Percentiles rank a stretch among this genome's conserved stretches.
Conservation (phyloP, 2,797 vertebrate genomes). For the Oceanodroma leucorhoa region DNA sequence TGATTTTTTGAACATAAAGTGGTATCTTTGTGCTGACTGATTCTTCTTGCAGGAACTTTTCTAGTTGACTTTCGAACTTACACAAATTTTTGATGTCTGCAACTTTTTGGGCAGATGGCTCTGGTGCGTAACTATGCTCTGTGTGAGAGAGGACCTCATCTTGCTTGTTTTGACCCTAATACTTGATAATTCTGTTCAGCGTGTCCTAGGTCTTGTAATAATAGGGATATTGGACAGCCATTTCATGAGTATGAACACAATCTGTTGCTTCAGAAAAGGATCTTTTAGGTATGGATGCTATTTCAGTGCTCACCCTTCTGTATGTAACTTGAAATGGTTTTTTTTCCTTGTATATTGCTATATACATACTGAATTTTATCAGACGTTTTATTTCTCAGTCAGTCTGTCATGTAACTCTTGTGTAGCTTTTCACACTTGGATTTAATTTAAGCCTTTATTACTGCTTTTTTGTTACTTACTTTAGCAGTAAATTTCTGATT, state of each 20-base stretch:
- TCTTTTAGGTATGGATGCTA: neutral
- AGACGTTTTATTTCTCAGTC: neutral
- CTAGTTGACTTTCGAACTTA: neutral
- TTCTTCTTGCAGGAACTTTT: neutral
- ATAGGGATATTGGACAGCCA: neutral
- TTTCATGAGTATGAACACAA: neutral
- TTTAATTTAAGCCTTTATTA: neutral
- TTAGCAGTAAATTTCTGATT: neutral
- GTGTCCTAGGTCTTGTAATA: neutral
- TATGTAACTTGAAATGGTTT: neutral
- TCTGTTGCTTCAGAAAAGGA: neutral
- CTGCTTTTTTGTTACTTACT: neutral
- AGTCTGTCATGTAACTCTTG: neutral
- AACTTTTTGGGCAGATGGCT: neutral
- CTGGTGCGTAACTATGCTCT: neutral
- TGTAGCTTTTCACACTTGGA: neutral
- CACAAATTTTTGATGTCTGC: neutral
- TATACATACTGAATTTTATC: neutral
- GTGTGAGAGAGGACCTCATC: neutral
- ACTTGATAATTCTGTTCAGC: neutral
- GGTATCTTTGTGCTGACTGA: neutral
- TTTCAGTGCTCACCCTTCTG: neutral
- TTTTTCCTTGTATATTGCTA: neutral
- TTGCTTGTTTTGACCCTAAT: neutral
- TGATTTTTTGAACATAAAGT: neutral